Conservation (phyloP, 2,113 vertebrate genomes). For the Brachyhypopomus gauderio region DNA sequence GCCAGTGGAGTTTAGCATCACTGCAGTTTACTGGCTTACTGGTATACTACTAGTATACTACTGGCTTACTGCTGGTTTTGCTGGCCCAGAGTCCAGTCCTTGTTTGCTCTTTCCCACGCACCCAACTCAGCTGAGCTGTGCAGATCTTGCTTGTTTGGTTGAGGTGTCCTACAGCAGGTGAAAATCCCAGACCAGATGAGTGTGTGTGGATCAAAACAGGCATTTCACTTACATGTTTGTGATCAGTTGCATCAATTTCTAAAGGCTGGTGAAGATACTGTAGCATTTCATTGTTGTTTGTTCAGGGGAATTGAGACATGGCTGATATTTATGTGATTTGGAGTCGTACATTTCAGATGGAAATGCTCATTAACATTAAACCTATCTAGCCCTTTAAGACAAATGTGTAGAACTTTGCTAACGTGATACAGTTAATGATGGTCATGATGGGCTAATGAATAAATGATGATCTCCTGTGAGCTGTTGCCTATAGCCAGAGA, state of each 20-base stretch:
- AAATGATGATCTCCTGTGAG: constrained; percentile 27
- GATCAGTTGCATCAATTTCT: not conserved
- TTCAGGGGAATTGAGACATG: not conserved
- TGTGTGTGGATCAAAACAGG: too few relatives aligned
- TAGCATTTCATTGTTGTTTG: not conserved
- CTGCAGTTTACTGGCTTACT: too few relatives aligned
- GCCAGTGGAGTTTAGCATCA: too few relatives aligned
- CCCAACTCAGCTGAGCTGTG: too few relatives aligned
- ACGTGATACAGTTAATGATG: constrained; percentile 1
- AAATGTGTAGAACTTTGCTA: constrained; percentile 6
- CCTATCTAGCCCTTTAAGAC: not conserved
- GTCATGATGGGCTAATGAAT: constrained; percentile 16
- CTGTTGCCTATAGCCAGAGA: not conserved
- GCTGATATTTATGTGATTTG: not conserved
- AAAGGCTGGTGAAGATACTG: not conserved
- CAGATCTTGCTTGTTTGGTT: too few relatives aligned
- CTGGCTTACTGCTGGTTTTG: too few relatives aligned
- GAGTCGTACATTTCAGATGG: not conserved
- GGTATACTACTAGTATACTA: too few relatives aligned
- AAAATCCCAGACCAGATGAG: too few relatives aligned
- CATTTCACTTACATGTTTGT: not conserved
- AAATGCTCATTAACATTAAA: not conserved
- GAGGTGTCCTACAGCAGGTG: too few relatives aligned
- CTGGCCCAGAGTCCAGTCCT: too few relatives aligned
- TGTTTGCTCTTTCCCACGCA: too few relatives aligned